These are phyloP conservation scores for Solenopsis invicta DNA, from an alignment of 1,140 invertebrate genomes.

Conservation along the genomic window DNA sequence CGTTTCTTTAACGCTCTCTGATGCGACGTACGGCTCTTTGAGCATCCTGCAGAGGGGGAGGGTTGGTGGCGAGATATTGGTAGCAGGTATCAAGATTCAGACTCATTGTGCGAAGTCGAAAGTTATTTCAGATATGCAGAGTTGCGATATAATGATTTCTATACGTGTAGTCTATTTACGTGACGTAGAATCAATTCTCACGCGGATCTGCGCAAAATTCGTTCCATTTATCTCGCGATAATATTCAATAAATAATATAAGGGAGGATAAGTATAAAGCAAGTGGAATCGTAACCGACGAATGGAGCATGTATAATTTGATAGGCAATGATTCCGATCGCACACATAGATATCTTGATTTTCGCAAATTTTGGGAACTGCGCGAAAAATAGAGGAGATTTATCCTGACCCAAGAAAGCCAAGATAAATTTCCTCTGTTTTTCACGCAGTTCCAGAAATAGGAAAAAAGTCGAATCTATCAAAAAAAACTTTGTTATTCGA, in stretches of 20 bases:
- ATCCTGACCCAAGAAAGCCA: not conserved
- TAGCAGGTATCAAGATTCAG: constrained; percentile 11
- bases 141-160: constrained; percentile 3
- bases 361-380: not conserved
- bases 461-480: not conserved
- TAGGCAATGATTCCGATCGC: not conserved
- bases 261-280: not conserved
- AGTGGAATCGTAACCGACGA: not conserved
- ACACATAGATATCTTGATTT: constrained; percentile 1
- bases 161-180: not conserved
- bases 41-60: constrained; percentile 35
- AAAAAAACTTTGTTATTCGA: not conserved
- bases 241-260: not conserved
- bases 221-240: not conserved
- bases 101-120: not conserved
- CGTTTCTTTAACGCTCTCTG: constrained; percentile 50
- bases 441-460: not conserved
- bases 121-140: constrained; percentile 25
- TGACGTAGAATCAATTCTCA: not conserved
- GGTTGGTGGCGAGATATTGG: not conserved
- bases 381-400: too few species aligned
- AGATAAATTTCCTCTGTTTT: not conserved
- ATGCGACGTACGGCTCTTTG: constrained; percentile 52
- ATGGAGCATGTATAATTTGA: not conserved
- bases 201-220: not conserved